Conservation (phyloP, 2,113 vertebrate genomes). For the Aspidoscelis tigris region DNA sequence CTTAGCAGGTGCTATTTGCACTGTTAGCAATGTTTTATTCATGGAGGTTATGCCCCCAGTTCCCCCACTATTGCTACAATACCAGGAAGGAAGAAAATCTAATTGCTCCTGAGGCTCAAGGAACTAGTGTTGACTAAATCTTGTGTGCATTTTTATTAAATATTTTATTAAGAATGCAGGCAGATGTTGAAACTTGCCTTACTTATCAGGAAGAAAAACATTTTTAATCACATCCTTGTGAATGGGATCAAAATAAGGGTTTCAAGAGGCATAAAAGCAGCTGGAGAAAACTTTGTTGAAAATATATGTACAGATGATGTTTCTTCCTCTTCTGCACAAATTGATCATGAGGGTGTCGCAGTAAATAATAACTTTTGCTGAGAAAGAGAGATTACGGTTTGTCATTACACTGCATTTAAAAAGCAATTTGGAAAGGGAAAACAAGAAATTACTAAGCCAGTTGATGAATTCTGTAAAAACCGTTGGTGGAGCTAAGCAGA, state of each 20-base stretch:
- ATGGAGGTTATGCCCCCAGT: too few relatives aligned
- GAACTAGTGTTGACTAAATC: neutral
- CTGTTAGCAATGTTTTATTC: too few relatives aligned
- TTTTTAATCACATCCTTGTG: constrained; percentile 22
- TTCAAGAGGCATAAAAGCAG: constrained; percentile 10
- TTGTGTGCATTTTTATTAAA: neutral
- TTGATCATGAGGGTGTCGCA: constrained; percentile 8
- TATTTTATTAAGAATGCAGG: constrained; percentile 17
- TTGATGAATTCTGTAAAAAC: neutral
- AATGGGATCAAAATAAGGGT: constrained; percentile 31
- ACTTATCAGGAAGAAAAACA: constrained; percentile 32
- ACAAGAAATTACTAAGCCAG: constrained; percentile 22
- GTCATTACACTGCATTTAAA: constrained; percentile 19
- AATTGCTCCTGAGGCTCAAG: neutral
- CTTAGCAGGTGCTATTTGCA: too few relatives aligned
- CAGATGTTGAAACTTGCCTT: neutral
- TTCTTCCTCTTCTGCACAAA: constrained; percentile 1
- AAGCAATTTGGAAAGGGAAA: constrained; percentile 20
- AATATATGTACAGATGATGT: neutral
- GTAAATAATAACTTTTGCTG: constrained; percentile 15
- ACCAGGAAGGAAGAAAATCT: neutral
- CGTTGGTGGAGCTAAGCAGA: constrained; percentile 17
- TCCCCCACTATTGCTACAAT: too few relatives aligned
- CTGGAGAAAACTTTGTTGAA: neutral
- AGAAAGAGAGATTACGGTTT: constrained; percentile 30